Evolutionary conservation across 2,888 invertebrate genomes (phyloP).

Genomic region (Branchellion lobata): DNA sequence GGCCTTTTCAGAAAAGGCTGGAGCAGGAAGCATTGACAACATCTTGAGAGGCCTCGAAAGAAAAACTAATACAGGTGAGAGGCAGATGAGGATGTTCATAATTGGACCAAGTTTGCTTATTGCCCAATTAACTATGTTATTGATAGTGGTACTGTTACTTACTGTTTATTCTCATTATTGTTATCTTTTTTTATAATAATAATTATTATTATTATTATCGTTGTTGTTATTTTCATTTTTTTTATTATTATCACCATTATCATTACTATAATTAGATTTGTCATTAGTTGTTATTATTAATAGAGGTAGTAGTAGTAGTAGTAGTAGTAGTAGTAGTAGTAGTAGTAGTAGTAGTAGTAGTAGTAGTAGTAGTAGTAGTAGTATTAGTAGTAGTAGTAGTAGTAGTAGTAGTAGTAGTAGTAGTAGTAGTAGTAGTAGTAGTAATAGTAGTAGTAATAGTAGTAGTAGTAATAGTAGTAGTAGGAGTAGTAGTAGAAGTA

Average conservation of each 20-base stretch:
- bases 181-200: slow-evolving; percentile 1
- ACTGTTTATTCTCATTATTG: no score
- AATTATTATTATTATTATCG: neutral
- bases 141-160: no score
- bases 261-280: neutral
- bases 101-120: neutral
- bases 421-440: neutral
- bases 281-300: neutral
- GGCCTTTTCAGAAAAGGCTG: no score
- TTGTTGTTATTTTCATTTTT: no score
- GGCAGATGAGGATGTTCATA: neutral
- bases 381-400: no score
- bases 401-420: neutral
- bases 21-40: neutral
- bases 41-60: neutral
- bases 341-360: neutral
- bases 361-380: neutral
- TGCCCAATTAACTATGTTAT: neutral
- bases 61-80: neutral
- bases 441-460: slow-evolving; percentile 15
- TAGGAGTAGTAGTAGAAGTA: no score
- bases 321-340: neutral
- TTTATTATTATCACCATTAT: slow-evolving; percentile 1
- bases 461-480: slow-evolving; percentile 25
- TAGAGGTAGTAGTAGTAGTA: neutral